A percentile compares a stretch with the other conserved stretches of the same genome.
These are phyloP conservation scores for Polypterus bichir DNA, from an alignment of 2,113 vertebrate genomes.

Conservation along the genomic window DNA sequence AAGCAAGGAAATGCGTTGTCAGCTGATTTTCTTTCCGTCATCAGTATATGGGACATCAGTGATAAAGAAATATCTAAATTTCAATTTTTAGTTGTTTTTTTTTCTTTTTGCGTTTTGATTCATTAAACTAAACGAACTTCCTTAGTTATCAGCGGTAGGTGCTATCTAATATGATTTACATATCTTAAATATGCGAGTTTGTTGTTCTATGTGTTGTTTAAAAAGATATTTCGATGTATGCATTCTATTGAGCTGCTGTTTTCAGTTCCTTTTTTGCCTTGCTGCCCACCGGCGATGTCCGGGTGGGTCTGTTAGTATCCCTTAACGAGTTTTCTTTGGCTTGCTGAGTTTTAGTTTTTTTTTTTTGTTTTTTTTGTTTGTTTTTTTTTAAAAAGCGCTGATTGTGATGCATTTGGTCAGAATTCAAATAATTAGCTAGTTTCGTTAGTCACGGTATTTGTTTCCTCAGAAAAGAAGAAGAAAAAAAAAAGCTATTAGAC, in stretches of 20 bases:
- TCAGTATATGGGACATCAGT: constrained; percentile 90
- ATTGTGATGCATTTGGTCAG: constrained; percentile 98
- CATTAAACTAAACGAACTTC: constrained; percentile 75
- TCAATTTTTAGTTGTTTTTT: constrained; percentile 30
- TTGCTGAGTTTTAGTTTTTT: constrained; percentile 66
- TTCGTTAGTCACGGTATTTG: constrained; percentile 99
- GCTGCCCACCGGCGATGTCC: constrained; percentile 34
- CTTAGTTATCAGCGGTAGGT: constrained; percentile 99
- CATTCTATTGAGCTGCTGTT: constrained; percentile 88
- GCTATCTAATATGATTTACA: constrained; percentile 98
- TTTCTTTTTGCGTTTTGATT: constrained; percentile 60
- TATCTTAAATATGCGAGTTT: constrained; percentile 99
- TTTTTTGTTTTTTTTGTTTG: no score
- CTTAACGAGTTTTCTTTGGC: constrained; percentile 88
- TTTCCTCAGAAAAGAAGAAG: constrained; percentile 71
- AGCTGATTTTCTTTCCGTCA: constrained; percentile 92
- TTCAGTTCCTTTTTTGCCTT: constrained; percentile 49
- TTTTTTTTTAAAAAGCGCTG: constrained; percentile 69
- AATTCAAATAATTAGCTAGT: constrained; percentile 98
- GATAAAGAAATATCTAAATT: constrained; percentile 52
- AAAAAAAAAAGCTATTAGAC: constrained; percentile 75
- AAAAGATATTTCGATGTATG: constrained; percentile 82
- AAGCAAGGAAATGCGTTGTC: constrained; percentile 98
- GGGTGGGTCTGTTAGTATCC: constrained; percentile 50
- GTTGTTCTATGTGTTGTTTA: constrained; percentile 91